Evolutionary conservation across 1,140 invertebrate genomes (phyloP), one percentile per base, ranked within the genome.

Genomic region (Subanguina moxae): DNA sequence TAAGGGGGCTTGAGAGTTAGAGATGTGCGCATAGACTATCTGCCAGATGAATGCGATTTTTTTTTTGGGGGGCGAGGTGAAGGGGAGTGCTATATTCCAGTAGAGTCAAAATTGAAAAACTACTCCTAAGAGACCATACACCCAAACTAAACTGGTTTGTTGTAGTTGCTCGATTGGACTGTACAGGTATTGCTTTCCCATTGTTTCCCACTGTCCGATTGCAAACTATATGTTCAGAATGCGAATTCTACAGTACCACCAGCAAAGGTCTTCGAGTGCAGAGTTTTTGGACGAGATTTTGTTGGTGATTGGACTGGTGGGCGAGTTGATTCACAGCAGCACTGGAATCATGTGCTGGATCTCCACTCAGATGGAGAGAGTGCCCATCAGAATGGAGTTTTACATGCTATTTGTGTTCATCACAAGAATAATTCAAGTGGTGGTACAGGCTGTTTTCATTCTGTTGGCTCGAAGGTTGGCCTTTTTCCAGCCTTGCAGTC

Each of bases 231-330:
- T n/a, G n/a, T n/a, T 68, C 38, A 71, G 79, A 57, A 80, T 80
- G 75, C 61, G 72, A 17, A 63, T 62, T 7, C 74, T 80, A 11
- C 69, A 74, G 21, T 82, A 77, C 23, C 64, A 72, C 13, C 72
- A 73, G 57, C 70, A 61, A 32, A 61, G 62, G 13, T 76, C 73
- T n/a, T 71, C 76, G 27, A 79, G 68, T 64, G 68, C 72, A 1
- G 79, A 82, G 63, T 78, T 82, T 28, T 65, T 82, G 23, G 80
- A 82, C 43, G 80, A 82, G 43, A 82, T 82, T 64, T 62, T 82
- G 30, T 68, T 82, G 7, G 66, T 80, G 23, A 82, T 82, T 57
- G 80, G 80, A 1, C 56, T 82, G n/a, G 70, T 82, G 45, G 80
- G 80, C 1, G 80, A 82, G 65, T 48, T 82, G 19, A 61, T 82